These are phyloP conservation scores for Xylocopa sonorina DNA, from an alignment of 1,140 invertebrate genomes.

Conservation along the genomic window DNA sequence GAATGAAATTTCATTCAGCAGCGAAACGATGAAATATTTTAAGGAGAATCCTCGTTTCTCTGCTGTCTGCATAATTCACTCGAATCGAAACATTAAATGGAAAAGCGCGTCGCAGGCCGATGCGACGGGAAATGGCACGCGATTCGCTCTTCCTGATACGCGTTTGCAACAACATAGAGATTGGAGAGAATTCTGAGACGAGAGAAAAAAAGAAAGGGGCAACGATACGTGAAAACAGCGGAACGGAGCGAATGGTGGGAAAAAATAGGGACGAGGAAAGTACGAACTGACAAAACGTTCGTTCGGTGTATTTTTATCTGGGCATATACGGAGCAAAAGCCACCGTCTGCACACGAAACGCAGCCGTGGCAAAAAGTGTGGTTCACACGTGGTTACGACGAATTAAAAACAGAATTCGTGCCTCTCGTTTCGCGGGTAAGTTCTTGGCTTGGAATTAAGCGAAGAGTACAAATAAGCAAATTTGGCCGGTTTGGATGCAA, in stretches of 20 bases:
- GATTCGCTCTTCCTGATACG: slow-evolving; percentile 58
- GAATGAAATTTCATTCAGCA: no score
- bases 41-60: no score
- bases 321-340: slow-evolving; percentile 41
- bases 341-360: slow-evolving; percentile 5
- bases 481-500: neutral
- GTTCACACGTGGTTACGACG: slow-evolving; percentile 26
- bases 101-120: no score
- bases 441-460: slow-evolving; percentile 20
- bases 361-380: slow-evolving; percentile 13
- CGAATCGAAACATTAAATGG: neutral
- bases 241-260: no score
- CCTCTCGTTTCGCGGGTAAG: neutral
- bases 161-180: slow-evolving; percentile 50
- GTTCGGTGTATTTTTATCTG: slow-evolving; percentile 62
- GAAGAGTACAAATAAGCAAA: neutral
- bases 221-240: no score
- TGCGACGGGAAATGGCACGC: slow-evolving; percentile 63
- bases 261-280: slow-evolving; percentile 27
- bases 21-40: no score
- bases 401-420: slow-evolving; percentile 6
- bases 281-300: slow-evolving; percentile 40
- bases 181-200: slow-evolving; percentile 15
- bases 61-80: no score
- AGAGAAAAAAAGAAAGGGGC: neutral